Conservation (phyloP, 1,140 invertebrate species). For the Drosophila tropicalis region DNA sequence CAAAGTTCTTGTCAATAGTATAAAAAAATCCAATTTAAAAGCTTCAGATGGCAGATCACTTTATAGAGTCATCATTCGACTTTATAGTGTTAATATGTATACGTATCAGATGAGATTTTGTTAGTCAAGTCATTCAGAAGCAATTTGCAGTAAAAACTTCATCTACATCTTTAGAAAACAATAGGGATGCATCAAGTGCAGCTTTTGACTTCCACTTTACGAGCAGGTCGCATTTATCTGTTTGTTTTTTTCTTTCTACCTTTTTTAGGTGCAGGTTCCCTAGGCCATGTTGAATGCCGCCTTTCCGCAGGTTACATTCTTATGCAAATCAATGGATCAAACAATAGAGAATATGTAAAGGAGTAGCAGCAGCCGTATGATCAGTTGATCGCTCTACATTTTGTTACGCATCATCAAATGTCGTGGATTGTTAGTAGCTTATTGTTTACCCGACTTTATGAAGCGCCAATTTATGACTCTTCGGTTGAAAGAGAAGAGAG, state of each 20-base stretch:
- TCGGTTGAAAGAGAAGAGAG: slow-evolving; percentile 21
- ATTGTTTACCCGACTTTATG: slow-evolving; percentile 60
- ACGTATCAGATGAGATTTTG: slow-evolving; percentile 10
- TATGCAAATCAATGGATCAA: slow-evolving; percentile 60
- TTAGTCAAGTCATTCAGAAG: slow-evolving; percentile 49
- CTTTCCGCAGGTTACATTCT: slow-evolving; percentile 67
- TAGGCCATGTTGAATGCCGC: neutral
- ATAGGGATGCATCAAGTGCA: slow-evolving; percentile 41
- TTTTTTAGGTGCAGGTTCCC: slow-evolving; percentile 48
- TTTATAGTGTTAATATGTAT: slow-evolving; percentile 8
- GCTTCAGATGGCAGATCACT: neutral
- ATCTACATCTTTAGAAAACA: slow-evolving; percentile 34
- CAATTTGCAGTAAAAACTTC: slow-evolving; percentile 74
- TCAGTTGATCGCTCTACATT: slow-evolving; percentile 55
- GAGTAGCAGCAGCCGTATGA: neutral
- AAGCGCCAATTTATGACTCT: slow-evolving; percentile 62
- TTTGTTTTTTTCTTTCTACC: slow-evolving; percentile 7
- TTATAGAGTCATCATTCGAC: neutral
- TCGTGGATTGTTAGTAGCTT: slow-evolving; percentile 59
- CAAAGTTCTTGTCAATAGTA: neutral
- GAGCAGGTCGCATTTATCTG: slow-evolving; percentile 39
- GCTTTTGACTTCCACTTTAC: slow-evolving; percentile 33
- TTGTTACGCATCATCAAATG: slow-evolving; percentile 50
- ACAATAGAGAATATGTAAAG: slow-evolving; percentile 44
- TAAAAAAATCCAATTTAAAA: neutral